phyloP scores from a whole-genome alignment of 2,113 vertebrate genomes.

The Chamaetylas fuelleborni region DNA sequence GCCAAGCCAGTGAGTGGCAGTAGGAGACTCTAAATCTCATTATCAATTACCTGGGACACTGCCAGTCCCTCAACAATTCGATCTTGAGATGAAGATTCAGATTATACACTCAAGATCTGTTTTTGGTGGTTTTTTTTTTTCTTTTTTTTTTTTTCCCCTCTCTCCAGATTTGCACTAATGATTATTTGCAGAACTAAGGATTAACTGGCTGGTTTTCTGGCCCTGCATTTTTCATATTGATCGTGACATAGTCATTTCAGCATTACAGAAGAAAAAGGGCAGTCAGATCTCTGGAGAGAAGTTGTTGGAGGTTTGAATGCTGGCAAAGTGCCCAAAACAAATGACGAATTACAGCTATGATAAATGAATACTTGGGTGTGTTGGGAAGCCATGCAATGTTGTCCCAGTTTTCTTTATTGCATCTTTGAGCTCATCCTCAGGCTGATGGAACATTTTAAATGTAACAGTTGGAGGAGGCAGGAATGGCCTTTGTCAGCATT shows the following conservation, averaged over 20 bases:
- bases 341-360: neutral
- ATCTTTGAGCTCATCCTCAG: neutral
- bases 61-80: slow-evolving; percentile 62
- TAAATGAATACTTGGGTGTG: neutral
- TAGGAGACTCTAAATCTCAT: slow-evolving; percentile 45
- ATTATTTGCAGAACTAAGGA: slow-evolving; percentile 58
- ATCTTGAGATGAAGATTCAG: slow-evolving; percentile 59
- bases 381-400: neutral
- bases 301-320: neutral
- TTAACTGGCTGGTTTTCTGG: slow-evolving; percentile 20
- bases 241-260: slow-evolving; percentile 17
- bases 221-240: slow-evolving; percentile 35
- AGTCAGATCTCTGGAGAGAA: neutral
- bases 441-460: neutral
- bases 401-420: neutral
- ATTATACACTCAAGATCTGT: slow-evolving; percentile 41
- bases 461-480: neutral
- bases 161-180: slow-evolving; percentile 18
- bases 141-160: neutral
- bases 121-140: neutral
- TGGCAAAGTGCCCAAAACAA: slow-evolving; percentile 1
- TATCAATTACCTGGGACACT: slow-evolving; percentile 47
- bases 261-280: slow-evolving; percentile 24
- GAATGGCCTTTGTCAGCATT: neutral
- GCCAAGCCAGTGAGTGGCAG: neutral